Conservation (phyloP, 2,113 vertebrate genomes). For the Vidua macroura region DNA sequence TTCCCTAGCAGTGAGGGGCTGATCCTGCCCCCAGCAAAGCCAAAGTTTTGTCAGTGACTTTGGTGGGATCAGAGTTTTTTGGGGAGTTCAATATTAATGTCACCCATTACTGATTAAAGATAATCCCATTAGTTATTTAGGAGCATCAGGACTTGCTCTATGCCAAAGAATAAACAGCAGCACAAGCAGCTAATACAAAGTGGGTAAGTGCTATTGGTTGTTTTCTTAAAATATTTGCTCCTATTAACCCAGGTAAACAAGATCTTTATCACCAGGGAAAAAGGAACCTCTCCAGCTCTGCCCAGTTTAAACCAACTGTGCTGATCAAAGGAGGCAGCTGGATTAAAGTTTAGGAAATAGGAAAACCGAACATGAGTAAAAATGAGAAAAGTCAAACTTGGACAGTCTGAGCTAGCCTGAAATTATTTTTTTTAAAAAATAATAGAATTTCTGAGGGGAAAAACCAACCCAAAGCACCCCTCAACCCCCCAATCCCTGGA, state of each 20-base stretch:
- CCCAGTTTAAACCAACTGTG: constrained; percentile 22
- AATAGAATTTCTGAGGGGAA: not conserved
- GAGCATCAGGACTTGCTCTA: not conserved
- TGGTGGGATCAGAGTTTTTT: not conserved
- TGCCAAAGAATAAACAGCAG: not conserved
- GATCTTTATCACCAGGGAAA: not conserved
- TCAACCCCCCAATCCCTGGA: not conserved
- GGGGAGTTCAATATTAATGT: not conserved
- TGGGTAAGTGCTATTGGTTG: not conserved
- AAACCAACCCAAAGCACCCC: not conserved
- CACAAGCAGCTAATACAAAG: not conserved
- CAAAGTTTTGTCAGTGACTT: not conserved
- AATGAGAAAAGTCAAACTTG: not conserved
- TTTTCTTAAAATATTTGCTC: not conserved
- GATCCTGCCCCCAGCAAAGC: not conserved
- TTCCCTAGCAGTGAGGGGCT: not conserved
- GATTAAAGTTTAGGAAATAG: not conserved
- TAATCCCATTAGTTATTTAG: not conserved
- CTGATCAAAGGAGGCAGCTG: not conserved
- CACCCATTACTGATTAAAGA: not conserved
- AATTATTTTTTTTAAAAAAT: not conserved
- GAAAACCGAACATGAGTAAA: not conserved
- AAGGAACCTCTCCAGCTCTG: not conserved
- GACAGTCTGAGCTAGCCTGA: not conserved
- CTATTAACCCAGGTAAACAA: not conserved